Evolutionary conservation across 2,888 invertebrate genomes (phyloP).

Genomic region (Ennomos erosarius): DNA sequence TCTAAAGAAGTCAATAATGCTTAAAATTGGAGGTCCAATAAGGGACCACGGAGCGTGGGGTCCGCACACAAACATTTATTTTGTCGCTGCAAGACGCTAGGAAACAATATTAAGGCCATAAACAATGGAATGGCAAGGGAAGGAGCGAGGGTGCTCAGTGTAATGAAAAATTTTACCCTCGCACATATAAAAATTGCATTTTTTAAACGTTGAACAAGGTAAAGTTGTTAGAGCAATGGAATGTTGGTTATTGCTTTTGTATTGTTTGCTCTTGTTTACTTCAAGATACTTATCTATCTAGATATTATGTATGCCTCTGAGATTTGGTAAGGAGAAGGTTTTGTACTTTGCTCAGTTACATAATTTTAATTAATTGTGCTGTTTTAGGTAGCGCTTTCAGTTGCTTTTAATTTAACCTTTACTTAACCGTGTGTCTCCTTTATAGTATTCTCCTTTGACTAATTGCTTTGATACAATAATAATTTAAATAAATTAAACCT

Average conservation of each 20-base stretch:
- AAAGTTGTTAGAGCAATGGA: slow-evolving; percentile 15
- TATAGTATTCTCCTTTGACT: slow-evolving; percentile 21
- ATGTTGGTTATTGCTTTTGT: slow-evolving; percentile 10
- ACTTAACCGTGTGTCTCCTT: slow-evolving; percentile 30
- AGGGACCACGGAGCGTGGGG: slow-evolving; percentile 43
- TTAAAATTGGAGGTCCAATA: slow-evolving; percentile 51
- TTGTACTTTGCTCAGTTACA: slow-evolving; percentile 7
- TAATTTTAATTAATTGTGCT: slow-evolving; percentile 24
- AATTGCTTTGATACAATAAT: slow-evolving; percentile 26
- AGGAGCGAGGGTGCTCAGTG: slow-evolving; percentile 59
- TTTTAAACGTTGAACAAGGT: slow-evolving; percentile 20
- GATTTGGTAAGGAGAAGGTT: slow-evolving; percentile 3
- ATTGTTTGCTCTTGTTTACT: slow-evolving; percentile 12
- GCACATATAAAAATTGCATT: slow-evolving; percentile 32
- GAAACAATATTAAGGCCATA: slow-evolving; percentile 74
- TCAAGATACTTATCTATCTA: too few relatives aligned
- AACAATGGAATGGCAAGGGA: slow-evolving; percentile 63
- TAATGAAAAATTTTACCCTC: slow-evolving; percentile 71
- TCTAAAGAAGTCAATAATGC: slow-evolving; percentile 67
- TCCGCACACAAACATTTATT: slow-evolving; percentile 69
- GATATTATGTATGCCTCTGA: too few relatives aligned
- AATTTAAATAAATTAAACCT: slow-evolving; percentile 23
- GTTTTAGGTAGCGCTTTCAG: slow-evolving; percentile 19
- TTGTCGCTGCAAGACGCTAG: slow-evolving; percentile 60
- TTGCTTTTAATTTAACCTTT: slow-evolving; percentile 28